phyloP scores from a whole-genome alignment of 1,140 invertebrate species.

The Bilobella aurantiaca region DNA sequence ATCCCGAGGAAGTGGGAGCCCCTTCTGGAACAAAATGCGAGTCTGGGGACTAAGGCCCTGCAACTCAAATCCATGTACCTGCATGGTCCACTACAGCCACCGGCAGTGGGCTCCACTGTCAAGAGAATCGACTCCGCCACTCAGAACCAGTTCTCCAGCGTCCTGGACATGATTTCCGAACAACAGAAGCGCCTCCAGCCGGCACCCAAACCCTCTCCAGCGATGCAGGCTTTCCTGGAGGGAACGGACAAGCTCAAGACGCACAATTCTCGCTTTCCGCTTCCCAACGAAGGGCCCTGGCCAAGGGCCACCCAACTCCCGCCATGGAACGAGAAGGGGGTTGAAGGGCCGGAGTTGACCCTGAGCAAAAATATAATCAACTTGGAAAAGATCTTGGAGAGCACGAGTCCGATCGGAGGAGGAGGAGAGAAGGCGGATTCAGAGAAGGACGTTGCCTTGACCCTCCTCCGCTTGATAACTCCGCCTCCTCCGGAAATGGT shows the following conservation, averaged over 20 bases:
- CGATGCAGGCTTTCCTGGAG: conserved; percentile 60
- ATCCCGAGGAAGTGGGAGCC: conserved; percentile 34
- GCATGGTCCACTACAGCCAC: conserved; percentile 40
- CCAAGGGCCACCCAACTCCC: background rate
- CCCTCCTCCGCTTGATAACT: background rate
- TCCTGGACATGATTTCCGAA: conserved; percentile 74
- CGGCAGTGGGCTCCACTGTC: background rate
- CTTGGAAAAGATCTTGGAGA: conserved; percentile 24
- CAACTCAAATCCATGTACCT: conserved; percentile 76
- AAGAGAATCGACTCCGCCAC: conserved; percentile 37
- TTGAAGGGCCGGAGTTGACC: too few relatives aligned
- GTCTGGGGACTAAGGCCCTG: conserved; percentile 63
- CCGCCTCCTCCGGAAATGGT: background rate
- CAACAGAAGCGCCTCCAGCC: conserved; percentile 76
- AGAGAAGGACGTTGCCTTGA: conserved; percentile 18
- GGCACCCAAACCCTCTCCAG: conserved; percentile 59
- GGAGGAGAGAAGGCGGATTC: conserved; percentile 15
- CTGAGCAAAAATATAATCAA: conserved; percentile 31
- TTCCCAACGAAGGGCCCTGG: background rate
- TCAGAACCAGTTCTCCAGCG: conserved; percentile 67
- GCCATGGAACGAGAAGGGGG: background rate
- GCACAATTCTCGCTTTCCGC: background rate
- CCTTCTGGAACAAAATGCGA: background rate
- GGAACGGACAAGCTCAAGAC: conserved; percentile 43
- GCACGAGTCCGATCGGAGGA: background rate